These are phyloP conservation scores for Eueides isabella DNA, from an alignment of 1,140 invertebrate genomes.

Conservation along the genomic window DNA sequence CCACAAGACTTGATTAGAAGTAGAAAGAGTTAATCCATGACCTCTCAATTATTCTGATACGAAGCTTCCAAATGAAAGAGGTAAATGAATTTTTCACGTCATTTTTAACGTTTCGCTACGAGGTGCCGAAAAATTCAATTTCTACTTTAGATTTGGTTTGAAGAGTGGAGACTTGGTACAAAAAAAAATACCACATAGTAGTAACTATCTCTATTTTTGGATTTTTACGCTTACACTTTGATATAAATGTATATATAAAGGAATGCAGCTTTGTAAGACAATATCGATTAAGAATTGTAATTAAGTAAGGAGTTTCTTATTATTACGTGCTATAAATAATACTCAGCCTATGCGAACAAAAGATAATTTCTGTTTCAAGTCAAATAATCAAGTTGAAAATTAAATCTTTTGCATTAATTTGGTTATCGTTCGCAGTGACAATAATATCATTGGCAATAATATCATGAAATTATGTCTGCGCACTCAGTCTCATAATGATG, in stretches of 20 bases:
- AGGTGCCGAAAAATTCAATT: slow-evolving; percentile 1
- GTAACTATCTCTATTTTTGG: neutral
- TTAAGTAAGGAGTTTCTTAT: neutral
- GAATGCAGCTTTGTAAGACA: neutral
- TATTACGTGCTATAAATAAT: neutral
- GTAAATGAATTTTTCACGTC: slow-evolving; percentile 6
- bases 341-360: neutral
- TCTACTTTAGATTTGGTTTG: slow-evolving; percentile 3
- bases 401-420: slow-evolving; percentile 26
- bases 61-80: slow-evolving; percentile 1
- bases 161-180: neutral
- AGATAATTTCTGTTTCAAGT: neutral
- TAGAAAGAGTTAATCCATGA: neutral
- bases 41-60: slow-evolving; percentile 11
- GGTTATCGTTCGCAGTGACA: slow-evolving; percentile 24
- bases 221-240: neutral
- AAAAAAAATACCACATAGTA: neutral
- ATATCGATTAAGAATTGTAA: neutral
- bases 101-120: neutral
- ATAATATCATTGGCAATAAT: slow-evolving; percentile 15
- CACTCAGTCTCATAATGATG: slow-evolving; percentile 13
- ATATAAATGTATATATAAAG: neutral
- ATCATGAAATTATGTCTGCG: slow-evolving; percentile 20
- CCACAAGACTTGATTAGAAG: neutral
- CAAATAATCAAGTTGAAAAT: slow-evolving; percentile 15